These are phyloP conservation scores for Papilio glaucus DNA, from an alignment of 1,140 invertebrate species.

Conservation along the genomic window DNA sequence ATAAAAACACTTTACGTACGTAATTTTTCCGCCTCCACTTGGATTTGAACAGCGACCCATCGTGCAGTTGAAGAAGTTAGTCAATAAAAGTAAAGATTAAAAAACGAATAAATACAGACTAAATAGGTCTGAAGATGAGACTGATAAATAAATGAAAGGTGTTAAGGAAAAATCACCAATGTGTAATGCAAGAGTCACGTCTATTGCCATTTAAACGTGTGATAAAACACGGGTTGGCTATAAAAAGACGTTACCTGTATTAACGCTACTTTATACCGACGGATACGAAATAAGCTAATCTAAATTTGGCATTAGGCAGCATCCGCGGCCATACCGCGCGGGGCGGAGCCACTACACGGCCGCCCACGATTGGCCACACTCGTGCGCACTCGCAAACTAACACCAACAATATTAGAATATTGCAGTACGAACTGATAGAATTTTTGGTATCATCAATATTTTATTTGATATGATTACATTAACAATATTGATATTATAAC, in stretches of 20 bases:
- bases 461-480: no score
- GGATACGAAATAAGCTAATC: conserved; percentile 59
- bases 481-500: no score
- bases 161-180: no score
- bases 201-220: background rate
- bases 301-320: conserved; percentile 77
- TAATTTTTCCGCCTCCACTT: no score
- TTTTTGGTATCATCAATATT: no score
- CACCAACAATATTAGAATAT: conserved; percentile 44
- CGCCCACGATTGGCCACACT: conserved; percentile 68
- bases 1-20: no score
- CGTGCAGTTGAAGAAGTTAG: no score
- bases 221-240: background rate
- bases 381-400: conserved; percentile 54
- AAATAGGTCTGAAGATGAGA: no score
- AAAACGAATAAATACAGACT: no score
- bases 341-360: conserved; percentile 61
- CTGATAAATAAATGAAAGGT: no score
- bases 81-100: no score
- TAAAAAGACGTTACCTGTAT: background rate
- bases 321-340: conserved; percentile 72
- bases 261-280: conserved; percentile 33
- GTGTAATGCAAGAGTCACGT: background rate
- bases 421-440: background rate
- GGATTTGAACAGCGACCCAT: no score